Conservation (phyloP, 2,797 vertebrate species). For the Staurois parvus region DNA sequence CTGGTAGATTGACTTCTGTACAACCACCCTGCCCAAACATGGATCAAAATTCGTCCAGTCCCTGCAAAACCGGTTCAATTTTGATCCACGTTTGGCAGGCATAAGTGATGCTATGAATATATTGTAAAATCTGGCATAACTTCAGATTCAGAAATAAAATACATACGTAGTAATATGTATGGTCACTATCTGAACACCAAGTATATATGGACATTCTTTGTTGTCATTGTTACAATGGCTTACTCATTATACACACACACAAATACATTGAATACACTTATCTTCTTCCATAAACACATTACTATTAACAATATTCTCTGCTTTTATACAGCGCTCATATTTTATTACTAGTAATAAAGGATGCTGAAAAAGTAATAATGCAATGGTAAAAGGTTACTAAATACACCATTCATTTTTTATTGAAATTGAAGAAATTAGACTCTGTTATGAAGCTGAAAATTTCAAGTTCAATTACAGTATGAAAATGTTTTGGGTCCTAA, state of each 20-base stretch:
- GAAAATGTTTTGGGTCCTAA: slow-evolving; percentile 36
- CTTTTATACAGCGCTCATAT: neutral
- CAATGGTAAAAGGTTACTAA: slow-evolving; percentile 44
- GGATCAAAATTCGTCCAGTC: too few species aligned
- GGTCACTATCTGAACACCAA: neutral
- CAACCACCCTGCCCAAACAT: too few species aligned
- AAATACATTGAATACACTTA: neutral
- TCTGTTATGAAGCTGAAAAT: slow-evolving; percentile 20
- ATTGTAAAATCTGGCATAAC: neutral
- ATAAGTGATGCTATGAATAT: neutral
- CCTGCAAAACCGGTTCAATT: too few species aligned
- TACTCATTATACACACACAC: neutral
- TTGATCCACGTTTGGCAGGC: too few species aligned
- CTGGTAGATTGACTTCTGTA: too few species aligned
- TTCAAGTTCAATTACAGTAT: slow-evolving; percentile 35
- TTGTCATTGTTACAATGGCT: neutral
- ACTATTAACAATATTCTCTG: neutral
- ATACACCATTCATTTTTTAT: slow-evolving; percentile 33
- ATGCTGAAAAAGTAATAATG: slow-evolving; percentile 35
- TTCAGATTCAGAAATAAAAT: neutral
- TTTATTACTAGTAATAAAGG: slow-evolving; percentile 43
- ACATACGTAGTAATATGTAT: neutral
- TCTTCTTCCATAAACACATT: neutral
- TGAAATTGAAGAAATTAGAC: slow-evolving; percentile 33
- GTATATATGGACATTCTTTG: neutral